Base-by-base conservation (phyloP, 2,113 vertebrate species). In the Mola mola region DNA sequence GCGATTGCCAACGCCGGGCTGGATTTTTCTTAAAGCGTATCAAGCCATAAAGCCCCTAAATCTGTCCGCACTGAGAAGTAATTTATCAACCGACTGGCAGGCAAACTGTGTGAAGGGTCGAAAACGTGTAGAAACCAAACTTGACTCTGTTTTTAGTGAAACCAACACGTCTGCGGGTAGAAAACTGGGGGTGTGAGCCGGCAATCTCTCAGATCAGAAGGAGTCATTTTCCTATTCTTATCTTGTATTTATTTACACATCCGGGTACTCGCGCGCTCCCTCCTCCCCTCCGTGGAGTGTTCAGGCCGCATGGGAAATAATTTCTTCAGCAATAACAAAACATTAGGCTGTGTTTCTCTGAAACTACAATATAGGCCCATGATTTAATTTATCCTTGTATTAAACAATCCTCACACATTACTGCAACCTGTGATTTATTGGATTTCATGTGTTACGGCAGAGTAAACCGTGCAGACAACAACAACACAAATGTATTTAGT, bases 181-280 rank as follows among this genome's bases (percentile, higher is more conserved):
- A 0, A 9, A 0, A 5, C 6, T 13, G 7, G 31, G 8, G 6
- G 4, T n/a, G 12, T 8, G 0, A 20, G 6, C 11, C 1, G 6
- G 0, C 1, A 12, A 17, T 15, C 21, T 55, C 25, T 29, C 16
- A 46, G 28, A 46, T 22, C 6, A n/a, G 37, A 10, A 61, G 9
- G 9, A 69, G 21, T 33, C 16, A 9, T 21, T 58, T 58, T 75
- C 55, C 51, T 68, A 58, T 73, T 72, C 82, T 79, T 65, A 29
- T 51, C 69, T 57, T 88, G 85, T 93, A 90, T 94, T 94, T 94
- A 93, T 93, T 94, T 94, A 93, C 90, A 93, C 93, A 95, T 94
- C 93, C 93, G 93, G 93, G 94, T 42, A 44, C 64, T 55, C 64
- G 64, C 31, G 8, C 11, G 31, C 42, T 60, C 51, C 69, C 66